phyloP scores from a whole-genome alignment of 2,797 vertebrate genomes.

The Clarias fuscus region DNA sequence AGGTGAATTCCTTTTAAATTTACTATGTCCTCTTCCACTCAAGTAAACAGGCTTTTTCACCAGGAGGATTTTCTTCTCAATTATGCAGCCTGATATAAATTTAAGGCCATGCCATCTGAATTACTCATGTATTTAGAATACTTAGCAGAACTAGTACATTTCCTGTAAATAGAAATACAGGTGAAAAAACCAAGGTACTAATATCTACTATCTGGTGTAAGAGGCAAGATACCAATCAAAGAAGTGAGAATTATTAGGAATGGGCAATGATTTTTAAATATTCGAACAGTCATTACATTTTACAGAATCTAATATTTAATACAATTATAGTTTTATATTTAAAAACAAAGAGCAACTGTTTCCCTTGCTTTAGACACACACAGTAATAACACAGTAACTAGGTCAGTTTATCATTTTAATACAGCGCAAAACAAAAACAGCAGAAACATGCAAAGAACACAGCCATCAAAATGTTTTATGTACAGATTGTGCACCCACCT shows the following conservation, averaged over 20 bases:
- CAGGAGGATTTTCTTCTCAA: neutral
- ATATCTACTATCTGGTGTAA: neutral
- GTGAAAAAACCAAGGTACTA: neutral
- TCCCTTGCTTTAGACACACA: too few species aligned
- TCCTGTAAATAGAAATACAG: too few species aligned
- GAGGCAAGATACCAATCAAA: neutral
- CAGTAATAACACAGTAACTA: too few species aligned
- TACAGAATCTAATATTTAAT: too few species aligned
- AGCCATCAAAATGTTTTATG: too few species aligned
- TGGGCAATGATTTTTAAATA: neutral
- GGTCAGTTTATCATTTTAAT: too few species aligned
- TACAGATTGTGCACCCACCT: too few species aligned
- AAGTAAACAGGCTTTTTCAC: neutral
- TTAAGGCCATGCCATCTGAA: neutral
- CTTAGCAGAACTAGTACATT: conserved; percentile 22
- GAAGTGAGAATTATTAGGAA: neutral
- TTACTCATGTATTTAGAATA: neutral
- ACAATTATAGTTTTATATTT: too few species aligned
- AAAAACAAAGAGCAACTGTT: too few species aligned
- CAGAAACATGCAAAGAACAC: too few species aligned
- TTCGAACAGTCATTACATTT: too few species aligned
- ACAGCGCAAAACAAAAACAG: too few species aligned
- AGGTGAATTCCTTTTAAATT: neutral
- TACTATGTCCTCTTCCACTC: neutral
- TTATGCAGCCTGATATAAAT: neutral